phyloP scores from a whole-genome alignment of 1,140 invertebrate species.

The Cyclina sinensis region DNA sequence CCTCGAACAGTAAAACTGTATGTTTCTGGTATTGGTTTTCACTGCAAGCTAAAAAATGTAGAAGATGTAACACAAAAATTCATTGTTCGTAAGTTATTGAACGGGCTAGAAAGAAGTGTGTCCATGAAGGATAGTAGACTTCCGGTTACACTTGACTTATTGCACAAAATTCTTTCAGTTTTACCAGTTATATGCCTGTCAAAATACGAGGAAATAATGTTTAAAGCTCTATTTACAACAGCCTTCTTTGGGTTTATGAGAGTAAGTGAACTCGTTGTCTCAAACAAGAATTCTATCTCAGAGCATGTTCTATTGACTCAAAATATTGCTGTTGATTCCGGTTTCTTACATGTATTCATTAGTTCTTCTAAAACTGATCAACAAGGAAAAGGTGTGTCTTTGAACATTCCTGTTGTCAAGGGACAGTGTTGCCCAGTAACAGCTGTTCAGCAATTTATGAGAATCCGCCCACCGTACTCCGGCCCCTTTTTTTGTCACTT shows the following conservation, averaged over 20 bases:
- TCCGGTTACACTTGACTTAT: background rate
- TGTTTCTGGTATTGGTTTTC: no score
- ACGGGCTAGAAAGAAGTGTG: background rate
- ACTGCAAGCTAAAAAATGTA: background rate
- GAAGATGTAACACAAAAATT: background rate
- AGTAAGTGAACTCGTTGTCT: background rate
- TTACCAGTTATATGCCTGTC: background rate
- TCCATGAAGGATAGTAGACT: background rate
- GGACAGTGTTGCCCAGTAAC: background rate
- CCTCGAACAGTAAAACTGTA: no score
- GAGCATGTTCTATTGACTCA: background rate
- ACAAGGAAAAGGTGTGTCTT: background rate
- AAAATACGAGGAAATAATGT: no score
- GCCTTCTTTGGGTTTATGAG: background rate
- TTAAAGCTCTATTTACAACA: background rate
- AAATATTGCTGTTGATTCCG: background rate
- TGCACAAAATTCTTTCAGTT: background rate
- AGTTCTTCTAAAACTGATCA: slow-evolving; percentile 6
- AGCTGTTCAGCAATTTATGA: background rate
- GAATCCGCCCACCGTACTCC: no score
- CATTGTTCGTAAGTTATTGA: no score
- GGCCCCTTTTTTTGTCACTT: background rate
- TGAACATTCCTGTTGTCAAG: no score
- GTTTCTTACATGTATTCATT: no score
- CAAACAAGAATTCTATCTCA: background rate